Evolutionary conservation across 2,113 vertebrate species (phyloP).

Genomic region (Hepsetus odoe): DNA sequence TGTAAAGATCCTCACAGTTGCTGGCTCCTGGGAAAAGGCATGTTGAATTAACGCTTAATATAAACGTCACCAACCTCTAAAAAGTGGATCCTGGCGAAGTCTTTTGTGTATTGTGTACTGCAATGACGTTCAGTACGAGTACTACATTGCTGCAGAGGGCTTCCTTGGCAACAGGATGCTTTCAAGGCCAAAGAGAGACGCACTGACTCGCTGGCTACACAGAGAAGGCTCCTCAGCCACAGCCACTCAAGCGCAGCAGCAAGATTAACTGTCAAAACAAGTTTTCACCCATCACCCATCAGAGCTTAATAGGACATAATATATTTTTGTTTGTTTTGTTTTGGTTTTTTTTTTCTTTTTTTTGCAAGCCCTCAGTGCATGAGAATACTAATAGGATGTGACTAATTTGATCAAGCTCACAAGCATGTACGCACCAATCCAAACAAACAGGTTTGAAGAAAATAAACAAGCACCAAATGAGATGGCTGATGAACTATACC

Average conservation of each 20-base stretch:
- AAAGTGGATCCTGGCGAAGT: not conserved
- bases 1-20: not conserved
- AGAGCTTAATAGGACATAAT: slow-evolving; percentile 30
- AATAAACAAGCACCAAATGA: not conserved
- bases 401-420: slow-evolving; percentile 22
- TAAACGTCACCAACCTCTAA: not conserved
- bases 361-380: slow-evolving; percentile 4
- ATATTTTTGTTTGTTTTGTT: slow-evolving; percentile 16
- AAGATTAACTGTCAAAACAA: slow-evolving; percentile 33
- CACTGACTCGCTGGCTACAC: slow-evolving; percentile 17
- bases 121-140: not conserved
- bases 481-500: not conserved
- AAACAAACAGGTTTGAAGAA: not conserved
- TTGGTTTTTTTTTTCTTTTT: not conserved
- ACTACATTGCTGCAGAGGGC: not conserved
- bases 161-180: slow-evolving; percentile 44
- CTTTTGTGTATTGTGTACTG: not conserved
- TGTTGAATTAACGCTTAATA: not conserved
- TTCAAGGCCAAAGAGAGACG: slow-evolving; percentile 30
- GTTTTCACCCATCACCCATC: slow-evolving; percentile 22
- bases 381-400: slow-evolving; percentile 24
- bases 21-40: not conserved
- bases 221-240: slow-evolving; percentile 1
- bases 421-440: not conserved
- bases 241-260: slow-evolving; percentile 22